These are phyloP conservation scores for Trissoscelio sp. DNA, from an alignment of 2,888 invertebrate genomes.

Conservation along the genomic window DNA sequence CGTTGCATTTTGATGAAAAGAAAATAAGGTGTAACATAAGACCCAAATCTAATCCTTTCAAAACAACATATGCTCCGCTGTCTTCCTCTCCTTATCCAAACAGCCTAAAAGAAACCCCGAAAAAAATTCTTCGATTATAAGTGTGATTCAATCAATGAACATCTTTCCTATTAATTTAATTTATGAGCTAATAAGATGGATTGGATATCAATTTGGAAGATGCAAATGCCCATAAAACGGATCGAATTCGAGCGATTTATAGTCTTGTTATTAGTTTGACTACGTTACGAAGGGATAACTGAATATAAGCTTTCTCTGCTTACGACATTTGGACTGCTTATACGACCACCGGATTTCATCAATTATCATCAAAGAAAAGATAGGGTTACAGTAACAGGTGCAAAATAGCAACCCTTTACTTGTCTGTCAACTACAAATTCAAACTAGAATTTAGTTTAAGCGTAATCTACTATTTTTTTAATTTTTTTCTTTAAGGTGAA, in stretches of 20 bases:
- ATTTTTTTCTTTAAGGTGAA: no score
- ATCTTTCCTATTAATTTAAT: slow-evolving; percentile 20
- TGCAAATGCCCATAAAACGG: slow-evolving; percentile 9
- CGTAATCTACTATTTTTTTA: neutral
- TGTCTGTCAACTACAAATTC: slow-evolving; percentile 26
- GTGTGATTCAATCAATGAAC: slow-evolving; percentile 12
- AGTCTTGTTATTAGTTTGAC: slow-evolving; percentile 29
- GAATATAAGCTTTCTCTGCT: slow-evolving; percentile 2
- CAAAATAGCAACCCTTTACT: slow-evolving; percentile 24
- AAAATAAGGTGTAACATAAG: slow-evolving; percentile 62
- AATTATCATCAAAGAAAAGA: slow-evolving; percentile 41
- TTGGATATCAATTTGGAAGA: slow-evolving; percentile 30
- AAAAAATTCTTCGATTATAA: slow-evolving; percentile 7
- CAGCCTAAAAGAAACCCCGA: slow-evolving; percentile 12
- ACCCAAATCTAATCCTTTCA: slow-evolving; percentile 64
- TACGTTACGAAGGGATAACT: neutral
- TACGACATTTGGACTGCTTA: slow-evolving; percentile 39
- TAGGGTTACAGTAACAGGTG: slow-evolving; percentile 57
- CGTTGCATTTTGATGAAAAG: slow-evolving; percentile 54
- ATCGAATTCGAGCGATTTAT: slow-evolving; percentile 29
- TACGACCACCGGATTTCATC: slow-evolving; percentile 36
- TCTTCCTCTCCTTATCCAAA: slow-evolving; percentile 33
- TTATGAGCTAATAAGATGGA: slow-evolving; percentile 28
- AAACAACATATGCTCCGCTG: slow-evolving; percentile 55
- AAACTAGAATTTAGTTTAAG: slow-evolving; percentile 12